Evolutionary conservation across 2,888 invertebrate species (phyloP).

Genomic region (Synanthedon vespiformis): DNA sequence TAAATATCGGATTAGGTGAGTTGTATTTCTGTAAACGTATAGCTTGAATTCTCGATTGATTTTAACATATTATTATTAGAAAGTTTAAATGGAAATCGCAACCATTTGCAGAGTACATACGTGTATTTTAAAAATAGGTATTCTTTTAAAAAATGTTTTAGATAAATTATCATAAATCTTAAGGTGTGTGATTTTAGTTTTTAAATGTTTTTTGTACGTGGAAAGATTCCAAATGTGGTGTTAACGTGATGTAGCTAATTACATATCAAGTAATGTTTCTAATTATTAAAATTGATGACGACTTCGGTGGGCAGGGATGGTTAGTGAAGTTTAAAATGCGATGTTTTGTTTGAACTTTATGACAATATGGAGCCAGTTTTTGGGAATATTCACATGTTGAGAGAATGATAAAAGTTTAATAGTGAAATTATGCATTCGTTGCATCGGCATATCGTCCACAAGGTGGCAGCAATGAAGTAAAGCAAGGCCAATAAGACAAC

Average conservation of each 20-base stretch:
- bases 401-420: conserved; percentile 55
- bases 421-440: conserved; percentile 50
- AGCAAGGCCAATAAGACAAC: too few species aligned
- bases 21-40: conserved; percentile 7
- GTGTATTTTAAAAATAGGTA: neutral
- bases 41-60: conserved; percentile 10
- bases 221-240: conserved; percentile 67
- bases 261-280: conserved; percentile 66
- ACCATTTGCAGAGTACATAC: neutral
- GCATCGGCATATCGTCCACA: conserved; percentile 60
- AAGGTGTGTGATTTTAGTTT: conserved; percentile 64
- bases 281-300: conserved; percentile 31
- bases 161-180: conserved; percentile 24
- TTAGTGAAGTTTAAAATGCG: conserved; percentile 41
- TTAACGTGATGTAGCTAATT: conserved; percentile 53
- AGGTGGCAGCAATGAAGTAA: conserved; percentile 47
- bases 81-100: conserved; percentile 6
- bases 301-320: conserved; percentile 27
- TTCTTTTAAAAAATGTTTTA: neutral
- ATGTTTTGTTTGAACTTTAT: conserved; percentile 43
- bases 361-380: conserved; percentile 56
- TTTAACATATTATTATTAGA: conserved; percentile 2
- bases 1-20: conserved; percentile 4
- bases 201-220: conserved; percentile 43
- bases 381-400: conserved; percentile 52